These are phyloP conservation scores for Sebastes taczanowskii DNA, from an alignment of 2,797 vertebrate genomes.

Conservation along the genomic window DNA sequence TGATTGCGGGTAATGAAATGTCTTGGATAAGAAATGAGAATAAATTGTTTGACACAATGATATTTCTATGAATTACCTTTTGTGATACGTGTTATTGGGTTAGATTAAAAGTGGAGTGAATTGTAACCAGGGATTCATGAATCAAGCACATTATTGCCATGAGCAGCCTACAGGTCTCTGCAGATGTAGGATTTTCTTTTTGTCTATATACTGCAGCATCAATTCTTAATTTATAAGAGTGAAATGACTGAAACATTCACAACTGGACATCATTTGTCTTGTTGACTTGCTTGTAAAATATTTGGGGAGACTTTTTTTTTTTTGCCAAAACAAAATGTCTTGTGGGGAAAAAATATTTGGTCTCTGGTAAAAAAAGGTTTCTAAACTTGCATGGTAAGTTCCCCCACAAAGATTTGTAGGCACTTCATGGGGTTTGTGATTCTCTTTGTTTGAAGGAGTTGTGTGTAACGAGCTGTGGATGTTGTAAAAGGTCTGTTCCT, in stretches of 20 bases:
- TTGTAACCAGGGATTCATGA: slow-evolving; percentile 34
- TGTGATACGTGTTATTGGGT: slow-evolving; percentile 64
- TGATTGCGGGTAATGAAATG: slow-evolving; percentile 55
- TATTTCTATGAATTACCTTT: slow-evolving; percentile 63
- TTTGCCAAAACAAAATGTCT: slow-evolving; percentile 2
- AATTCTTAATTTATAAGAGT: slow-evolving; percentile 41
- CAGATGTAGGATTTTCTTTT: slow-evolving; percentile 22
- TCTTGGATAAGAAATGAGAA: slow-evolving; percentile 46
- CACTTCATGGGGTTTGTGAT: slow-evolving; percentile 45
- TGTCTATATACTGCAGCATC: slow-evolving; percentile 26
- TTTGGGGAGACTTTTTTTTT: neutral
- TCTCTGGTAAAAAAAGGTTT: slow-evolving; percentile 5
- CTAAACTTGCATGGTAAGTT: slow-evolving; percentile 28
- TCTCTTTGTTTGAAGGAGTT: slow-evolving; percentile 53
- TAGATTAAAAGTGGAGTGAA: slow-evolving; percentile 20
- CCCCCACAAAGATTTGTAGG: slow-evolving; percentile 14
- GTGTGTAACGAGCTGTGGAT: slow-evolving; percentile 57
- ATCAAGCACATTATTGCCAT: slow-evolving; percentile 52
- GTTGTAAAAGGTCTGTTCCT: slow-evolving; percentile 60
- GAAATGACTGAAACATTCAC: slow-evolving; percentile 23
- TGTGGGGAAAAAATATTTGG: neutral
- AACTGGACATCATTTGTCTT: slow-evolving; percentile 18
- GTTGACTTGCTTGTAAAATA: slow-evolving; percentile 19
- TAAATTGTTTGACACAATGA: slow-evolving; percentile 61
- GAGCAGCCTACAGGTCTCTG: slow-evolving; percentile 38